These are phyloP conservation scores for Gasteruption jaculator DNA, from an alignment of 2,888 invertebrate species.

Conservation along the genomic window DNA sequence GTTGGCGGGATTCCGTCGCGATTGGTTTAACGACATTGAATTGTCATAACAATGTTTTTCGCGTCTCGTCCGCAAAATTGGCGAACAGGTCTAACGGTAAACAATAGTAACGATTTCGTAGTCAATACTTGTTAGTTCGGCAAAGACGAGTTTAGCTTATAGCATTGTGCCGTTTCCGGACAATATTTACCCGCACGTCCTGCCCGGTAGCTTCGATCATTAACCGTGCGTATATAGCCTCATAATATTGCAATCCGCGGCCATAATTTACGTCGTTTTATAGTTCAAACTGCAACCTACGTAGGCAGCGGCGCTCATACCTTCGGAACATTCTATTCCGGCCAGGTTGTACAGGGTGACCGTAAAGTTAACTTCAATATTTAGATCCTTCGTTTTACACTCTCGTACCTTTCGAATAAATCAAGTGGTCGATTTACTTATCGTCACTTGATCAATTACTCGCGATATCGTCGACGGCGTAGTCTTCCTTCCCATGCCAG, in stretches of 20 bases:
- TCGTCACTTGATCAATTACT: no score
- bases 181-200: conserved; percentile 43
- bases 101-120: conserved; percentile 11
- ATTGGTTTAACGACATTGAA: background rate
- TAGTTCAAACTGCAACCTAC: conserved; percentile 51
- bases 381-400: no score
- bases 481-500: no score
- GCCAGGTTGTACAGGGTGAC: conserved; percentile 46
- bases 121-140: conserved; percentile 33
- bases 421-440: no score
- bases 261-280: conserved; percentile 53
- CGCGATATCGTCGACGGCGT: no score
- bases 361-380: no score
- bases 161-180: conserved; percentile 35
- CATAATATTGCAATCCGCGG: conserved; percentile 52
- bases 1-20: conserved; percentile 21
- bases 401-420: no score
- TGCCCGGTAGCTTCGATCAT: conserved; percentile 50
- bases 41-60: background rate
- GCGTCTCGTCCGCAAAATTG: background rate
- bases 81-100: background rate
- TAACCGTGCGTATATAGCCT: conserved; percentile 52
- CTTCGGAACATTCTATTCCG: conserved; percentile 42
- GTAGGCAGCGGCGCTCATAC: conserved; percentile 41
- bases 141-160: conserved; percentile 22